phyloP scores from a whole-genome alignment of 2,113 vertebrate genomes.

The Cyprinus carpio region DNA sequence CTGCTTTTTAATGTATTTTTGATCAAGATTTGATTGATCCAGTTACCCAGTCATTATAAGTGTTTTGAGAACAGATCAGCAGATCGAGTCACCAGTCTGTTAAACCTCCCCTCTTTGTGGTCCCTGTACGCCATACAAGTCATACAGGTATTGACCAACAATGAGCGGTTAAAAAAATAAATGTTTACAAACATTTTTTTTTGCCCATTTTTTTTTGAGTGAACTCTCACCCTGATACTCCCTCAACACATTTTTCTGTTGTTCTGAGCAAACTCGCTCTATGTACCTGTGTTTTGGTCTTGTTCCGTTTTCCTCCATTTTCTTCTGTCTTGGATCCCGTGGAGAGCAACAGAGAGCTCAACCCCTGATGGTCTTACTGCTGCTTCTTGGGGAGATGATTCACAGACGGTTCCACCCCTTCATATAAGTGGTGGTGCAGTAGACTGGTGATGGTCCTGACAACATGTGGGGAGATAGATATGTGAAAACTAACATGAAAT shows the following conservation, averaged over 20 bases:
- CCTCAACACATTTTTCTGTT: neutral
- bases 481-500: neutral
- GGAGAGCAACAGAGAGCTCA: constrained; percentile 92
- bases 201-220: neutral
- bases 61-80: neutral
- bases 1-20: neutral
- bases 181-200: neutral
- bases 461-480: neutral
- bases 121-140: neutral
- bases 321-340: constrained; percentile 90
- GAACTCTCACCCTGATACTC: neutral
- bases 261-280: neutral
- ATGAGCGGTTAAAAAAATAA: too few species aligned
- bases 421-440: constrained; percentile 97
- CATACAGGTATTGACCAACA: neutral
- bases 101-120: neutral
- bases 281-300: constrained; percentile 81
- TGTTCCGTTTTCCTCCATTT: constrained; percentile 82
- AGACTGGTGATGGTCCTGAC: constrained; percentile 98
- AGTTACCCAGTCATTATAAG: neutral
- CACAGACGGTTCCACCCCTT: constrained; percentile 94
- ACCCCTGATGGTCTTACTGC: constrained; percentile 94
- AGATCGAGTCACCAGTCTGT: neutral
- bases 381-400: constrained; percentile 95
- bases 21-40: neutral